Evolutionary conservation across 1,140 invertebrate species (phyloP).

Genomic region (Rhyzopertha dominica): DNA sequence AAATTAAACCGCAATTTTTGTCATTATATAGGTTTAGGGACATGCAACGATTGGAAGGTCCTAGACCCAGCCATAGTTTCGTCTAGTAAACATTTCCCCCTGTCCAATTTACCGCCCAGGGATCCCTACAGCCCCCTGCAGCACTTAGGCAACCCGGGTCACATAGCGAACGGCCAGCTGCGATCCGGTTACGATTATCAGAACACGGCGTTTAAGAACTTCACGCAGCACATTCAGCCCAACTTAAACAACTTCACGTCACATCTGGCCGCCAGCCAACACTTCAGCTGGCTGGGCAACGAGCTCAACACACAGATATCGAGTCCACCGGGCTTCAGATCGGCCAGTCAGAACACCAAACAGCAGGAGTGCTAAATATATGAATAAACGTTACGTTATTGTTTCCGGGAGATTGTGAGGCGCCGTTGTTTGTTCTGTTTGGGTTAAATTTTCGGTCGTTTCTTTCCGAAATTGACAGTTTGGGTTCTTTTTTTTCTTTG

Average conservation of each 20-base stretch:
- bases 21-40: conserved; percentile 47
- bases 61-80: conserved; percentile 84
- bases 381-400: too few species aligned
- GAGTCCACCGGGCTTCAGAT: conserved; percentile 43
- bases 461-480: too few species aligned
- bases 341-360: conserved; percentile 36
- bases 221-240: conserved; percentile 34
- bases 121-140: conserved; percentile 21
- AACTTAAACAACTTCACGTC: conserved; percentile 31
- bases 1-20: too few species aligned
- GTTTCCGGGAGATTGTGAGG: too few species aligned
- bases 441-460: too few species aligned
- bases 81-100: conserved; percentile 55
- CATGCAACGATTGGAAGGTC: conserved; percentile 72
- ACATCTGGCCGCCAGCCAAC: conserved; percentile 26
- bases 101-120: conserved; percentile 34
- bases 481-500: too few species aligned
- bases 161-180: conserved; percentile 31
- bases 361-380: conserved; percentile 44
- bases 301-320: conserved; percentile 41
- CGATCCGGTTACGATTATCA: conserved; percentile 36
- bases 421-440: too few species aligned
- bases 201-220: conserved; percentile 34
- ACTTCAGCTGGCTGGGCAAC: conserved; percentile 35
- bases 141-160: conserved; percentile 31